Evolutionary conservation across 2,113 vertebrate genomes (phyloP), one percentile per base, ranked within the genome.

Genomic region (Tautogolabrus adspersus): DNA sequence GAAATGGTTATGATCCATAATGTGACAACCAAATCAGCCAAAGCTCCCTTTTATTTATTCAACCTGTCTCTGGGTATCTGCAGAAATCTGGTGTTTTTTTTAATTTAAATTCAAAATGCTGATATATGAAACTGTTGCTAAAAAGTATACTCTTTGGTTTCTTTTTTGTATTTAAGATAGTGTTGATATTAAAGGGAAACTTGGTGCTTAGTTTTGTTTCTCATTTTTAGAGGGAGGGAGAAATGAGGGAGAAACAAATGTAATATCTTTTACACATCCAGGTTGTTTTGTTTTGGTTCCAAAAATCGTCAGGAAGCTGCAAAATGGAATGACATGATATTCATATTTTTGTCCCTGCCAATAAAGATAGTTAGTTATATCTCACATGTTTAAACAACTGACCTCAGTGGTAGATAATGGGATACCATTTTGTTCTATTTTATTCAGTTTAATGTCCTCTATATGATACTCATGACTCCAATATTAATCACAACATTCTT

Each of bases 161-260:
- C 49, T 34, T 62, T 85, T 83, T 85, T 68, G 30, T 77, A 82
- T 80, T 85, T 85, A 90, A 88, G 59, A 70, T 23, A 71, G 57
- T 68, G 59, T 74, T 75, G 38, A 68, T 65, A 16, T 60, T 22
- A 71, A 42, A 61, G 10, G 23, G 49, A 49, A 26, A 63, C 11
- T n/a, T 52, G 71, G 34, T 62, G 21, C 70, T 58, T 63, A 77
- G 8, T 55, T 70, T 57, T 15, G 11, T 15, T 11, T 40, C 9
- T 40, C 18, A n/a, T 21, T 8, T 34, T 34, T n/a, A 15, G 13
- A 15, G 2, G 5, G 1, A 55, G 10, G 16, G 2, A 34, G 21
- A 26, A 55, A 11, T 47, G 46, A 15, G 11, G 12, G 16, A 18
- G 16, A 6, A 37, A 46, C 22, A 58, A 42, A 61, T 21, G 10